Percentiles rank a stretch among this genome's conserved stretches.
These are phyloP conservation scores for Isoperla grammatica DNA, from an alignment of 2,888 invertebrate species.

Conservation along the genomic window DNA sequence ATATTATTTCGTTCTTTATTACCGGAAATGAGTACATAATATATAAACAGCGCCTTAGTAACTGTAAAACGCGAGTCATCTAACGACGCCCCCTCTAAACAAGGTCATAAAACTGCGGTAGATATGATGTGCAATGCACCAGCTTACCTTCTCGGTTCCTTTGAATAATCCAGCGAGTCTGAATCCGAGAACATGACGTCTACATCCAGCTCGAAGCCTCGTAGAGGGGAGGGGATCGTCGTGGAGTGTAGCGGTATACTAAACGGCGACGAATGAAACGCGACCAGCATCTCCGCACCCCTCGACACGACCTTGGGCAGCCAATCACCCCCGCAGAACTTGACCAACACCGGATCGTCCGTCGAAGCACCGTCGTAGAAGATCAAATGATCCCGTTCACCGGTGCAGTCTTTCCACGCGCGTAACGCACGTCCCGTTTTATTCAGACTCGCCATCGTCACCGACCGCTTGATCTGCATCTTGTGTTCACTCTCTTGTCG, in stretches of 20 bases:
- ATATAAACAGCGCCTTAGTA: no score
- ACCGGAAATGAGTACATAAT: no score
- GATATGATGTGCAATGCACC: not conserved
- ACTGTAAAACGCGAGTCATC: no score
- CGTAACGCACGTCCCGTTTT: slow-evolving; percentile 55
- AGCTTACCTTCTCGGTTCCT: slow-evolving; percentile 43
- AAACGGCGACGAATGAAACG: slow-evolving; percentile 79
- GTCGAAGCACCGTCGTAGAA: slow-evolving; percentile 80
- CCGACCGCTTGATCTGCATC: slow-evolving; percentile 59
- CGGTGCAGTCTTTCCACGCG: slow-evolving; percentile 79
- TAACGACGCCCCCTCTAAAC: no score
- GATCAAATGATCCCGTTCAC: slow-evolving; percentile 74
- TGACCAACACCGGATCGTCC: slow-evolving; percentile 75
- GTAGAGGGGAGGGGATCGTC: slow-evolving; percentile 58
- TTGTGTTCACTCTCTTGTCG: slow-evolving; percentile 69
- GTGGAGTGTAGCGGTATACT: slow-evolving; percentile 69
- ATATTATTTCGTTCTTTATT: no score
- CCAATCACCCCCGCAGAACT: slow-evolving; percentile 85
- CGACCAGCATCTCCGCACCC: slow-evolving; percentile 79
- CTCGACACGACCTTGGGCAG: slow-evolving; percentile 70
- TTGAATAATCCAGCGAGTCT: slow-evolving; percentile 77
- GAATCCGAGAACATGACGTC: slow-evolving; percentile 84
- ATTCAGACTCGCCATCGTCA: slow-evolving; percentile 42
- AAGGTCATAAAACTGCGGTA: no score
- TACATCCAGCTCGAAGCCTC: slow-evolving; percentile 81